phyloP scores from a whole-genome alignment of 2,888 invertebrate genomes.

The Dynastes maya region DNA sequence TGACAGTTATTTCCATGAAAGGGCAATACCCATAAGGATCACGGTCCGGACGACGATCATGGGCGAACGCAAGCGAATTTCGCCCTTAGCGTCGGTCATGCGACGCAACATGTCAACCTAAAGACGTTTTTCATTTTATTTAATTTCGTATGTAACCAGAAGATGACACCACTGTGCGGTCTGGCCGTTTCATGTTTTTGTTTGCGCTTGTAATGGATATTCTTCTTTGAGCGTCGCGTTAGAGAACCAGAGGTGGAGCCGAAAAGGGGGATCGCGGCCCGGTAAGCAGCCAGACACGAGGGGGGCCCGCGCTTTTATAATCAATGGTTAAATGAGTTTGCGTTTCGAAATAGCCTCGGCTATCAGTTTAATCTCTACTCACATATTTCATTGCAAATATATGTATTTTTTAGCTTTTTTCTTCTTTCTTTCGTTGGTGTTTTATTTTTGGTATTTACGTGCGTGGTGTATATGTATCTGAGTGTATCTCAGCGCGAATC shows the following conservation, averaged over 20 bases:
- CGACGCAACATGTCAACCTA: slow-evolving; percentile 63
- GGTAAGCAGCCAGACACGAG: slow-evolving; percentile 33
- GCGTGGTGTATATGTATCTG: not conserved
- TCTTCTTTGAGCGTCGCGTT: slow-evolving; percentile 52
- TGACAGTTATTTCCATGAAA: slow-evolving; percentile 72
- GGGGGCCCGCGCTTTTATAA: slow-evolving; percentile 55
- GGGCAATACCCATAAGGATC: slow-evolving; percentile 69
- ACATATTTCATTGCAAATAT: slow-evolving; percentile 58
- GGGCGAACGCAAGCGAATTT: slow-evolving; percentile 56
- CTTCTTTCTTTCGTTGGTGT: slow-evolving; percentile 41
- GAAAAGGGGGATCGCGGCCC: slow-evolving; percentile 6
- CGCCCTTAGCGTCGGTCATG: slow-evolving; percentile 61
- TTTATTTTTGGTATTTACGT: slow-evolving; percentile 38
- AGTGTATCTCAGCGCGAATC: not conserved
- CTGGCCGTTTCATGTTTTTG: slow-evolving; percentile 57
- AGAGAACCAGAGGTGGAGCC: not conserved
- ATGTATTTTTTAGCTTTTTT: slow-evolving; percentile 55
- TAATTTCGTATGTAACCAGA: slow-evolving; percentile 65
- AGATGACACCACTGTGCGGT: slow-evolving; percentile 61
- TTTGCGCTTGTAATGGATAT: slow-evolving; percentile 59
- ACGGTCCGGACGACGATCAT: slow-evolving; percentile 57
- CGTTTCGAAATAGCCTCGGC: slow-evolving; percentile 56
- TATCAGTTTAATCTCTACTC: slow-evolving; percentile 58
- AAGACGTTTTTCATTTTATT: slow-evolving; percentile 67
- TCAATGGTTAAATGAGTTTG: slow-evolving; percentile 60